Evolutionary conservation across 2,797 vertebrate species (phyloP), one percentile per base, ranked within the genome.

Genomic region (Rhadinocentrus ornatus): DNA sequence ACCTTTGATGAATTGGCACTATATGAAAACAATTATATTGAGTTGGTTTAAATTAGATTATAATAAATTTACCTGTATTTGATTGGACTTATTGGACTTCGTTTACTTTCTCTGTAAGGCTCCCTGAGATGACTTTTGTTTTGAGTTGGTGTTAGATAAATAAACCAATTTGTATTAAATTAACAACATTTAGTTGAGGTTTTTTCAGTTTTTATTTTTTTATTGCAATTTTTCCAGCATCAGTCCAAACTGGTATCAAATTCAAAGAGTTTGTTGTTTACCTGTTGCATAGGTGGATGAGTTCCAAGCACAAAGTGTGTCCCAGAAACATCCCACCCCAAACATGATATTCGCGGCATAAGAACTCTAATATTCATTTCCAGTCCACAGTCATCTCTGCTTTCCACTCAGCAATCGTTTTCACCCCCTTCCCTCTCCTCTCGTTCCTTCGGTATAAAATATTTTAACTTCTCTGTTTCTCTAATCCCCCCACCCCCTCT

Each of bases 391-490:
- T 16, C 26, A 8, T 13, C 52, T 54, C 26, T 16, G 13, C 52
- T 54, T 54, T 53, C 50, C 22, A 26, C 4, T 53, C 22, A 52
- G n/a, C 22, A 13, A 13, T 13, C 50, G 34, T 22, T 67, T 71
- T 57, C 53, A 69, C 26, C 55, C 39, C 66, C 50, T 41, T 52
- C 66, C 62, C 68, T 59, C 54, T 41, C 48, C 66, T 65, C 71
- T 62, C 77, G 32, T 53, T 71, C 15, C 5, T 35, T 29, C 57
- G 61, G 66, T 22, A 66, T 62, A 69, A 72, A 74, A 60, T 18
- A 41, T 29, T n/a, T 35, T 35, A 50, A 48, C 62, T 62, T 66
- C n/a, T 6, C 57, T 57, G 50, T 69, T 67, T 61, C 72, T 61
- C 26, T 61, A 55, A 53, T 53, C 44, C 44, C 18, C 16, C 6